Evolutionary conservation across 1,140 invertebrate genomes (phyloP), one percentile per base, ranked within the genome.

Genomic region (Drosophila nikananu): DNA sequence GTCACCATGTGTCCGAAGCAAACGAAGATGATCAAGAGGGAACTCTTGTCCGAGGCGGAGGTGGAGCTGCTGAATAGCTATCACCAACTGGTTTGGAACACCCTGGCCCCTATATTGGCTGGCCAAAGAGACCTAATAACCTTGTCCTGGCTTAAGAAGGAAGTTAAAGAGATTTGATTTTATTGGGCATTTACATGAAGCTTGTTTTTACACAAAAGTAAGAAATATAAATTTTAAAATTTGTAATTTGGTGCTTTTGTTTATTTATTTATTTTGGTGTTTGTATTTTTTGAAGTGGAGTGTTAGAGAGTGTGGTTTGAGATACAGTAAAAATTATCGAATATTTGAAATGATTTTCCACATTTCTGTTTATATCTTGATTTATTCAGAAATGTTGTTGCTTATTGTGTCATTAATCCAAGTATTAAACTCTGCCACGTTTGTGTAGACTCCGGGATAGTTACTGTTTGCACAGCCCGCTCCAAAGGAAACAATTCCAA

Each of bases 1-100:
- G 95, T 99, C 25, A 99, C 99, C 1, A 93, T 99, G 74, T 97
- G 97, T 12, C 99, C 99, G 1, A 98, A 99, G 86, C 98, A 99
- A 93, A 97, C 95, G 1, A 97, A 97, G 80, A 94, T 99, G 93
- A 94, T 99, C 48, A 95, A 97, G 71, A 93, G 96, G n/a, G 94
- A 95, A 15, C 92, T 99, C 55, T 94, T 99, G 1, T 97, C 95
- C 35, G 94, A 95, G 51, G 93, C 95, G 80, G 98, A 99, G 95
- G 96, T 97, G 48, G 95, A 94, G 27, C 96, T 96, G 93, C 81
- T 98, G 37, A 97, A 98, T 91, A 93, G 94, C 21, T 98, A 98
- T 92, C 97, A 98, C 93, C 91, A 94, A 9, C 93, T 94, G 68
- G 97, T 97, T 60, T 94, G 96, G 44, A 94, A 96, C 9, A 94